phyloP scores from a whole-genome alignment of 2,797 vertebrate species.

The Potorous gilbertii region DNA sequence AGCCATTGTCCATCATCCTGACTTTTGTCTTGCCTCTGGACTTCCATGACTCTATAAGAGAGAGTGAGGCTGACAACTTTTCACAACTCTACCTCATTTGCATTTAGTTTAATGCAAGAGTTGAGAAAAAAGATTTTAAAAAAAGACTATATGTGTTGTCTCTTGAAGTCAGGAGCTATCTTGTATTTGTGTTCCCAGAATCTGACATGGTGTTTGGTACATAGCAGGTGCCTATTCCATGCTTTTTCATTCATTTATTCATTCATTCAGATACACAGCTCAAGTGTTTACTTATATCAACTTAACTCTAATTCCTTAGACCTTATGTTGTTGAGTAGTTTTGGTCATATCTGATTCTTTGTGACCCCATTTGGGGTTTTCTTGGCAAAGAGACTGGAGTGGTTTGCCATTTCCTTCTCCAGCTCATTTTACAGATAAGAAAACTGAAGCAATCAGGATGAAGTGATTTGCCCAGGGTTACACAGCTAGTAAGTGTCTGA shows the following conservation, averaged over 20 bases:
- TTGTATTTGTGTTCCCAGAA: neutral
- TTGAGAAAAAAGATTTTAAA: neutral
- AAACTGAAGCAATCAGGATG: neutral
- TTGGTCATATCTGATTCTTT: neutral
- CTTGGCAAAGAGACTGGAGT: neutral
- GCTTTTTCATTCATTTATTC: neutral
- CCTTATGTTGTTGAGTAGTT: neutral
- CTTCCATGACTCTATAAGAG: neutral
- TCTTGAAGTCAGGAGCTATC: neutral
- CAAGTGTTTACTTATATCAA: neutral
- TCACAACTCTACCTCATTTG: neutral
- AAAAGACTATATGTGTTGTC: neutral
- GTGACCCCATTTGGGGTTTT: neutral
- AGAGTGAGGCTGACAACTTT: neutral
- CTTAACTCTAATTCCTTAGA: neutral
- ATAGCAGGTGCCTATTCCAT: neutral
- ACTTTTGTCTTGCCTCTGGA: neutral
- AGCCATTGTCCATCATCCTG: neutral
- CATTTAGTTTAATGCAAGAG: neutral
- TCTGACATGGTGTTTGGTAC: neutral
- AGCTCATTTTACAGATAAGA: neutral
- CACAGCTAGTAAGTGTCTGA: neutral
- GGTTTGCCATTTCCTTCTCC: neutral
- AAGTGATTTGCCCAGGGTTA: neutral
- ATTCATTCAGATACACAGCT: neutral